phyloP scores from a whole-genome alignment of 64 coral and sea anemone species.

The Anthopleura sola region DNA sequence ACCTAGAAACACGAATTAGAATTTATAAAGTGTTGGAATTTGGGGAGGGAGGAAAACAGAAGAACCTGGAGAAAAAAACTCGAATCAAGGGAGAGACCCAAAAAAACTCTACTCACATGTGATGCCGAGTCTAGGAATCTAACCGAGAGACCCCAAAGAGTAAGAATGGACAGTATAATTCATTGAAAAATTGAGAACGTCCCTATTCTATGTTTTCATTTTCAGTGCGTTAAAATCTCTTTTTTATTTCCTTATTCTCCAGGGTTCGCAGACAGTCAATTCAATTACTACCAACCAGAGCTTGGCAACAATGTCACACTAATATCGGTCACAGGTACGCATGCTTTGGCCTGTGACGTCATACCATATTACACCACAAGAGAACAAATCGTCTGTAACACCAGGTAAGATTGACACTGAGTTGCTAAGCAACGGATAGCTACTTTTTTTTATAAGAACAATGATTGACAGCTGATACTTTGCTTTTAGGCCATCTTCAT shows the following conservation, averaged over 20 bases:
- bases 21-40: too few species aligned
- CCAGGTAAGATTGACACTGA: slow-evolving; percentile 24
- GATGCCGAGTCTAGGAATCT: too few species aligned
- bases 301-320: slow-evolving; percentile 57
- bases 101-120: too few species aligned
- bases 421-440: background rate
- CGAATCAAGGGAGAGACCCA: too few species aligned
- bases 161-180: too few species aligned
- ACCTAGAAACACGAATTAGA: too few species aligned
- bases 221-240: too few species aligned
- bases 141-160: too few species aligned
- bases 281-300: slow-evolving; percentile 46
- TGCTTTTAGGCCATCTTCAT: slow-evolving; percentile 34
- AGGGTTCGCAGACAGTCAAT: slow-evolving; percentile 71
- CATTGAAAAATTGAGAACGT: too few species aligned
- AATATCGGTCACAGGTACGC: slow-evolving; percentile 40
- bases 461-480: background rate
- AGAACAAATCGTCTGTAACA: slow-evolving; percentile 53
- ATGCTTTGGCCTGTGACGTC: slow-evolving; percentile 63
- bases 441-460: background rate
- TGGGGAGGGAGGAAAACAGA: too few species aligned
- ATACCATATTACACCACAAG: slow-evolving; percentile 59
- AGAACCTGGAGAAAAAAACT: too few species aligned
- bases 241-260: background rate
- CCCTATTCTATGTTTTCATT: too few species aligned